A percentile compares a stretch with the other conserved stretches of the same genome.
phyloP scores from a whole-genome alignment of 2,888 invertebrate species.

The Leuctra nigra region DNA sequence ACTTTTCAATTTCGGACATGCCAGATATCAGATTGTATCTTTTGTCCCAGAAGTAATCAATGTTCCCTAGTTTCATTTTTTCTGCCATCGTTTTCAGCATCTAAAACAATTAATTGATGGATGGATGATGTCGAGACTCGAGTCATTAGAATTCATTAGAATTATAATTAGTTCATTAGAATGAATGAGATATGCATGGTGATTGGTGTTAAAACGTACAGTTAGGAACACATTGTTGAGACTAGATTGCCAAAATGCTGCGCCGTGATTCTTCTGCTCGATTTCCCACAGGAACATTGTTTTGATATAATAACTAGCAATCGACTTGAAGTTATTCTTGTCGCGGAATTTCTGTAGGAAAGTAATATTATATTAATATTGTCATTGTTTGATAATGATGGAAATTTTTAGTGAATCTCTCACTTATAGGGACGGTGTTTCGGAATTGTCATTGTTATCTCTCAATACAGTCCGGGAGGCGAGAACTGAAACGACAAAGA shows the following conservation, averaged over 20 bases:
- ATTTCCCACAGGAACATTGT: constrained; percentile 45
- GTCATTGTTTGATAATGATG: neutral
- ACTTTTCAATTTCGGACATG: neutral
- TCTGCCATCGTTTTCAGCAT: constrained; percentile 42
- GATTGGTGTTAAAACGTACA: neutral
- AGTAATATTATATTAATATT: neutral
- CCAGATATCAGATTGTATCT: constrained; percentile 42
- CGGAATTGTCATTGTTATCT: too few relatives aligned
- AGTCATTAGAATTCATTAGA: neutral
- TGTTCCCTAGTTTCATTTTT: constrained; percentile 36
- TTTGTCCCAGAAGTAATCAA: constrained; percentile 47
- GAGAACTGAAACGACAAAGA: too few relatives aligned
- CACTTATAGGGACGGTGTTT: too few relatives aligned
- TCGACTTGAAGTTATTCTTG: constrained; percentile 38
- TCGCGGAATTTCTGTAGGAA: neutral
- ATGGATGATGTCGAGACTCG: neutral
- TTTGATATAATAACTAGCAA: constrained; percentile 54
- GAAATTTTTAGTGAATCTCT: too few relatives aligned
- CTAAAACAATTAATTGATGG: constrained; percentile 32
- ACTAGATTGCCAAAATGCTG: constrained; percentile 36
- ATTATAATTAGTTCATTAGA: neutral
- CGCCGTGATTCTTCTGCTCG: constrained; percentile 32
- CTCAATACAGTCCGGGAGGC: too few relatives aligned
- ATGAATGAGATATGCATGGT: neutral
- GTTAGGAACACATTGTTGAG: neutral